Percentiles rank a stretch among this genome's conserved stretches.
Conservation (phyloP, 2,888 invertebrate species). For the Lithosia quadra region DNA sequence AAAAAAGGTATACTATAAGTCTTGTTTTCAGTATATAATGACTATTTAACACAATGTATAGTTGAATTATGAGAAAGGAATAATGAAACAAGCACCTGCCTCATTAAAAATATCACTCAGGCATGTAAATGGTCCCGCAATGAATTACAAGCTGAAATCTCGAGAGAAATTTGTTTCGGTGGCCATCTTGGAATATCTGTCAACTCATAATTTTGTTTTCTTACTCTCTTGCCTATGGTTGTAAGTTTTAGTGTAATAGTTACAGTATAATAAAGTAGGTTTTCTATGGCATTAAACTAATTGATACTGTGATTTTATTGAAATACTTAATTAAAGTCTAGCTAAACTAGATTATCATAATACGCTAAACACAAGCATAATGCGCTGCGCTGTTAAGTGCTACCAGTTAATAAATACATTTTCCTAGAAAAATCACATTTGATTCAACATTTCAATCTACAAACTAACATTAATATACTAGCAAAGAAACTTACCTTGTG, state of each 20-base stretch:
- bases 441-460: background rate
- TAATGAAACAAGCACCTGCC: constrained; percentile 16
- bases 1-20: no score
- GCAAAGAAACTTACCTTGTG: constrained; percentile 75
- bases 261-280: no score
- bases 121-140: constrained; percentile 28
- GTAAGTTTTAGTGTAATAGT: constrained; percentile 3
- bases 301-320: background rate
- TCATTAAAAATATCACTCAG: constrained; percentile 32
- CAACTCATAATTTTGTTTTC: constrained; percentile 17
- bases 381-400: background rate
- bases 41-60: background rate
- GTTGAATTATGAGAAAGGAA: constrained; percentile 2
- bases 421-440: background rate
- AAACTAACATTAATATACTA: background rate
- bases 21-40: background rate
- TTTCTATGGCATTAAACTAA: background rate
- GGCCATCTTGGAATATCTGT: constrained; percentile 26
- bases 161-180: constrained; percentile 26
- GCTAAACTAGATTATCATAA: background rate
- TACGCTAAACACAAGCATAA: no score
- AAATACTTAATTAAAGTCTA: background rate
- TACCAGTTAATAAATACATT: background rate
- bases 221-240: constrained; percentile 14
- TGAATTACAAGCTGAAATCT: constrained; percentile 31